phyloP scores from a whole-genome alignment of 1,140 invertebrate genomes.

The Magallana ariakensis region DNA sequence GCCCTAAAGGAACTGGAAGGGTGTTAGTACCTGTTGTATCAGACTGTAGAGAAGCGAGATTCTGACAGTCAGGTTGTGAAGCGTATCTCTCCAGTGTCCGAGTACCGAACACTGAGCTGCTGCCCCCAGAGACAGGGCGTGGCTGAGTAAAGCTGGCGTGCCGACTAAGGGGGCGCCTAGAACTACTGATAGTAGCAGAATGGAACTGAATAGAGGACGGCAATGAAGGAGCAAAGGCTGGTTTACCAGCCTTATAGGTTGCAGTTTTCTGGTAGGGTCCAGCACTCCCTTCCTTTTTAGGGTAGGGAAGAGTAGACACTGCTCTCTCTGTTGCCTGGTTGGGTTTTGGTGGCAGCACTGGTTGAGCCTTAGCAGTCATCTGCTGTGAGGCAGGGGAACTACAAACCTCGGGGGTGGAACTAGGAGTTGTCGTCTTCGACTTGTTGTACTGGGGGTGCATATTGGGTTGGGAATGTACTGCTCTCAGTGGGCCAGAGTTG shows the following conservation, averaged over 20 bases:
- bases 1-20: conserved; percentile 28
- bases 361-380: conserved; percentile 52
- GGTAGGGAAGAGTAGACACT: conserved; percentile 30
- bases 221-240: conserved; percentile 31
- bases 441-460: conserved; percentile 5
- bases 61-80: conserved; percentile 68
- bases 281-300: conserved; percentile 42
- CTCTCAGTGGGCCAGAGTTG: conserved; percentile 31
- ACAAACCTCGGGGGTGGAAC: conserved; percentile 54
- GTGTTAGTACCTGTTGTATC: conserved; percentile 64
- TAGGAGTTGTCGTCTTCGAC: background rate
- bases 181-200: conserved; percentile 46
- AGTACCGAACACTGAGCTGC: conserved; percentile 25
- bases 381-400: conserved; percentile 40
- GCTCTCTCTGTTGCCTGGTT: background rate
- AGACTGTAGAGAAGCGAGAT: conserved; percentile 59
- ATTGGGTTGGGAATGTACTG: conserved; percentile 1
- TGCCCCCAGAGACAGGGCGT: background rate
- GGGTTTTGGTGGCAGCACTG: conserved; percentile 50
- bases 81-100: conserved; percentile 60
- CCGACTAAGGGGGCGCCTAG: conserved; percentile 3
- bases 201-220: conserved; percentile 43
- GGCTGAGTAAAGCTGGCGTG: conserved; percentile 46
- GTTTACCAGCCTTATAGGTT: conserved; percentile 39
- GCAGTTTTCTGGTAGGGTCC: conserved; percentile 2